phyloP scores from a whole-genome alignment of 2,797 vertebrate species.

The Myotis daubentonii region DNA sequence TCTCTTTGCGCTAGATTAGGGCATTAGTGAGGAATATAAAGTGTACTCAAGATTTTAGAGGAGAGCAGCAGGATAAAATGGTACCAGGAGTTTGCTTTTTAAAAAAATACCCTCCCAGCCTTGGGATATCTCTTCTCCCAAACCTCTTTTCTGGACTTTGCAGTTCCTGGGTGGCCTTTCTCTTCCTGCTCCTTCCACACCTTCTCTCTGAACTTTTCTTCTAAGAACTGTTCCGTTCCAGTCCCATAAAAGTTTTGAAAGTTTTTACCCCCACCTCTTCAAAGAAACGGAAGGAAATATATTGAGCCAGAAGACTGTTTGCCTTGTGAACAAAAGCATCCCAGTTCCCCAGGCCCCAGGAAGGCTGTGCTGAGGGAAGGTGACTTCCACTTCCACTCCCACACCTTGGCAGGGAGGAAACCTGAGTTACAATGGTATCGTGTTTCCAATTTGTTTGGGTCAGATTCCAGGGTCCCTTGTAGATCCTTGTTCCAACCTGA shows the following conservation, averaged over 20 bases:
- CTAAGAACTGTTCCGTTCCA: not conserved
- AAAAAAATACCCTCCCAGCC: not conserved
- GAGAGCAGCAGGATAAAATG: not conserved
- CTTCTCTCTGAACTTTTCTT: not conserved
- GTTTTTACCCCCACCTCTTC: not conserved
- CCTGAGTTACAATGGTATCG: not conserved
- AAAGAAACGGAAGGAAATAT: not conserved
- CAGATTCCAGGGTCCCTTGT: not conserved
- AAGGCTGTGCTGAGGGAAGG: not conserved
- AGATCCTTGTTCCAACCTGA: not conserved
- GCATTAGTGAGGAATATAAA: not conserved
- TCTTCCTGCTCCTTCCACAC: not conserved
- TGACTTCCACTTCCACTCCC: not conserved
- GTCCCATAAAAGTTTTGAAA: not conserved
- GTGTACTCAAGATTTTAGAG: not conserved
- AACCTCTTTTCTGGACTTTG: not conserved
- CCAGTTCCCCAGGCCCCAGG: not conserved
- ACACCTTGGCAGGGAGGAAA: not conserved
- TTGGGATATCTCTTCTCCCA: not conserved
- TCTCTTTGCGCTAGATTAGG: not conserved
- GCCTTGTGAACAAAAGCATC: slow-evolving; percentile 3
- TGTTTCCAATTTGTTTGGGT: not conserved
- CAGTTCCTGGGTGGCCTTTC: not conserved
- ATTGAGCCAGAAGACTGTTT: slow-evolving; percentile 1
- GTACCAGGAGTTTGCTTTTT: not conserved